Conservation (phyloP, 92 coral and sea anemone genomes). For the Plumapathes pennacea region DNA sequence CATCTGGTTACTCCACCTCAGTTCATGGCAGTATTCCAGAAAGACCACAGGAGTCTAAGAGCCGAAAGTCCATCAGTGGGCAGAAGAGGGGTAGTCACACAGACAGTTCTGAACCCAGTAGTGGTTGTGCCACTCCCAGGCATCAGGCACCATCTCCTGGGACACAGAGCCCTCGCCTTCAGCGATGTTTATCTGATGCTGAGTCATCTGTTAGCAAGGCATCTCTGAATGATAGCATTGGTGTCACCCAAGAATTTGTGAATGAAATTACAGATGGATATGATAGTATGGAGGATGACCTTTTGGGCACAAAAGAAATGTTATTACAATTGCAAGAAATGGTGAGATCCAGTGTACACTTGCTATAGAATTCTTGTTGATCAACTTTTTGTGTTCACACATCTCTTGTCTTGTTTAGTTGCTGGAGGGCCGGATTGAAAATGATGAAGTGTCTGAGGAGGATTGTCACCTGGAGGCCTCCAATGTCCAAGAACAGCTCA, state of each 20-base stretch:
- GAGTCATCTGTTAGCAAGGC: constrained; percentile 45
- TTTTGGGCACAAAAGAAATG: constrained; percentile 50
- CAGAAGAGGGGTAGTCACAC: constrained; percentile 26
- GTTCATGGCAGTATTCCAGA: background rate
- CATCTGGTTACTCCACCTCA: background rate
- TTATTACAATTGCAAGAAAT: constrained; percentile 68
- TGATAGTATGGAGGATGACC: constrained; percentile 81
- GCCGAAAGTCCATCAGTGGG: too few relatives aligned
- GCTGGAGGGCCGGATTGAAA: constrained; percentile 72
- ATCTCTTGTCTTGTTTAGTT: constrained; percentile 27
- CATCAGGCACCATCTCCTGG: constrained; percentile 25
- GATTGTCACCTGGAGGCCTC: constrained; percentile 78
- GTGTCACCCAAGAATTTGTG: constrained; percentile 43
- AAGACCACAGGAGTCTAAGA: too few relatives aligned
- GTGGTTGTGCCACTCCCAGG: constrained; percentile 68
- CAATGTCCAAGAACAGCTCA: constrained; percentile 71
- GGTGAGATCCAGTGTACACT: constrained; percentile 44
- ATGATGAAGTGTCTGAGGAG: constrained; percentile 81
- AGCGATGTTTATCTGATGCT: constrained; percentile 37
- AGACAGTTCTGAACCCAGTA: constrained; percentile 62
- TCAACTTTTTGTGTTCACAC: background rate
- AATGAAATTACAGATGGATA: constrained; percentile 67
- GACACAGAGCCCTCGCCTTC: constrained; percentile 33
- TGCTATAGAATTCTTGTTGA: background rate
- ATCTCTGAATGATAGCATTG: background rate